Percentiles rank a stretch among this genome's conserved stretches.
Conservation (phyloP, 2,888 invertebrate genomes). For the Dasypolia templi region DNA sequence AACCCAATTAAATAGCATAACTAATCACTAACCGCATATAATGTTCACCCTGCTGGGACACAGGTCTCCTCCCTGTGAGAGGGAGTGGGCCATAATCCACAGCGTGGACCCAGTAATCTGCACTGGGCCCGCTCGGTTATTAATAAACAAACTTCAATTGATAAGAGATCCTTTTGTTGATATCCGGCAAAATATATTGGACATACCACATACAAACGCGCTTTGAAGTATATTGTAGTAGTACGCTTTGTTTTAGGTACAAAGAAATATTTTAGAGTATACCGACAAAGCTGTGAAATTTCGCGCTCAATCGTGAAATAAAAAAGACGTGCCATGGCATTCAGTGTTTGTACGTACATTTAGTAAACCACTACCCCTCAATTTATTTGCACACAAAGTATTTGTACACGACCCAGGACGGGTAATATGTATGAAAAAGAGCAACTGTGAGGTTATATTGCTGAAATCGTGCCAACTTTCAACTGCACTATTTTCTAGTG, state of each 20-base stretch:
- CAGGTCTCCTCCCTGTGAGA: background rate
- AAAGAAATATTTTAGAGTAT: slow-evolving; percentile 13
- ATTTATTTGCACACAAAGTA: slow-evolving; percentile 24
- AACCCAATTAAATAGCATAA: too few species aligned
- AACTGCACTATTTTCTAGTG: background rate
- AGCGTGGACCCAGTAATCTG: background rate
- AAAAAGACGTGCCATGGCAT: slow-evolving; percentile 12
- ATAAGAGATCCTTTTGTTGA: background rate
- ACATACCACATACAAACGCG: background rate
- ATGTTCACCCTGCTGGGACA: background rate
- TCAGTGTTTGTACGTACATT: slow-evolving; percentile 2
- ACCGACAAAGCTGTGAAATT: background rate
- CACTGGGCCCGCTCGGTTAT: background rate
- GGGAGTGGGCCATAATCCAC: background rate
- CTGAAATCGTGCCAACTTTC: slow-evolving; percentile 6
- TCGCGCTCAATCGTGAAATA: slow-evolving; percentile 5
- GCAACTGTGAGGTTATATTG: background rate
- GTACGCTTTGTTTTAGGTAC: background rate
- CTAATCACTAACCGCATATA: too few species aligned
- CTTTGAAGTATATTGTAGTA: background rate
- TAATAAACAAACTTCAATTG: background rate
- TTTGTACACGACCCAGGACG: background rate
- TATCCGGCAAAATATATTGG: background rate
- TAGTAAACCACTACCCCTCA: slow-evolving; percentile 2
- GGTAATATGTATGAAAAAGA: slow-evolving; percentile 4